A percentile compares a stretch with the other conserved stretches of the same genome.
Conservation (phyloP, 2,113 vertebrate genomes). For the Leucosticte australis region DNA sequence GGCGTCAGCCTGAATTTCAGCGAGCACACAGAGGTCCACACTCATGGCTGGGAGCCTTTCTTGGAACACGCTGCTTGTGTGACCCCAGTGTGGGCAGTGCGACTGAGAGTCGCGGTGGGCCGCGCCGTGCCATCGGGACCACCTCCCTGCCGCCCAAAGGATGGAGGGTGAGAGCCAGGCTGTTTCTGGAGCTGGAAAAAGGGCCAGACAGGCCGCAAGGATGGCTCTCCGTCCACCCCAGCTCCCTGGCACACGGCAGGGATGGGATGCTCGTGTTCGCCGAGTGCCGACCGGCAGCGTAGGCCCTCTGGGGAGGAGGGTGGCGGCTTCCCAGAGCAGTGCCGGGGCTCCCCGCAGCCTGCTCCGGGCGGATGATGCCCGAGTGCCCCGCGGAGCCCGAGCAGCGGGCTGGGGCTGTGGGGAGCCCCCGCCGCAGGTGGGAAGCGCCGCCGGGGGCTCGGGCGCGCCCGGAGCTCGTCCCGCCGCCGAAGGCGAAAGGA, state of each 20-base stretch:
- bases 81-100: accelerated
- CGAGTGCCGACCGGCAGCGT: accelerated
- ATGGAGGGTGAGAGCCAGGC: not conserved
- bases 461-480: not conserved
- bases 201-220: not conserved
- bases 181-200: not conserved
- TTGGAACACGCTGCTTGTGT: accelerated
- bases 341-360: not conserved
- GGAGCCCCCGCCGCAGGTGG: not conserved
- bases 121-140: not conserved
- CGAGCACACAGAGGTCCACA: not conserved
- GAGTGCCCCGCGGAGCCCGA: too few species aligned
- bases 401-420: too few species aligned
- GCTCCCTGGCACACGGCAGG: not conserved
- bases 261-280: not conserved
- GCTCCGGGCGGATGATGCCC: not conserved
- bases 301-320: not conserved
- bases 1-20: not conserved
- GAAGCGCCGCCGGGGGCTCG: not conserved
- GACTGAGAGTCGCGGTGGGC: accelerated
- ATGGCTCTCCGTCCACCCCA: not conserved
- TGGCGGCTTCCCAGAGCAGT: not conserved
- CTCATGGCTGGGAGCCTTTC: not conserved
- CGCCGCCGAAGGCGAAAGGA: not conserved
- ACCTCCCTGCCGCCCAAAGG: too few species aligned